Percentiles rank a stretch among this genome's conserved stretches.
Conservation (phyloP, 2,888 invertebrate species). For the Caenorhabditis japonica region DNA sequence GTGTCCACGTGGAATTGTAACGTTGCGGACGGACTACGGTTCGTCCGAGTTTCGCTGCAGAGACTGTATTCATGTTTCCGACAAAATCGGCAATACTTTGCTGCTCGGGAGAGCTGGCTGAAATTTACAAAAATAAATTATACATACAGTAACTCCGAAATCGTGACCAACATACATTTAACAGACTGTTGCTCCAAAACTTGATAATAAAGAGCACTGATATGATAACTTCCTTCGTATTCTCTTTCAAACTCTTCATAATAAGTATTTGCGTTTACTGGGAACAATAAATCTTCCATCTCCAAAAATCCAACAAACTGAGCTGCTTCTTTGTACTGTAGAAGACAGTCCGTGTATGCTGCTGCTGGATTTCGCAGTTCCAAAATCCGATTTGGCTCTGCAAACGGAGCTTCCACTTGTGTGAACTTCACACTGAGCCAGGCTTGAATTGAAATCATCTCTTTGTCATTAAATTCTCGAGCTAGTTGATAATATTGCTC, state of each 20-base stretch:
- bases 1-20: constrained; percentile 46
- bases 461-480: constrained; percentile 27
- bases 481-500: constrained; percentile 47
- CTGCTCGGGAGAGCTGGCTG: constrained; percentile 19
- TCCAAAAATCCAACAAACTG: constrained; percentile 42
- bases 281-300: constrained; percentile 43
- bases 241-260: constrained; percentile 47
- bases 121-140: background rate
- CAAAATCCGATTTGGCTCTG: constrained; percentile 27
- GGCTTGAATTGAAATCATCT: constrained; percentile 32
- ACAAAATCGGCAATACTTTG: constrained; percentile 20
- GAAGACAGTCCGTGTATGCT: constrained; percentile 35
- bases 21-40: constrained; percentile 31
- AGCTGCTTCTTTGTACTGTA: constrained; percentile 40
- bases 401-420: constrained; percentile 21
- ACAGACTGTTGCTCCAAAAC: constrained; percentile 33
- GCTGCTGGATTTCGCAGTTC: constrained; percentile 35
- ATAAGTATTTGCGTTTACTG: constrained; percentile 28
- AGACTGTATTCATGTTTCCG: constrained; percentile 2
- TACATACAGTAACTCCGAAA: no score
- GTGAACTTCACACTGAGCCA: constrained; percentile 52
- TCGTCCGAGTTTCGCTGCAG: constrained; percentile 12
- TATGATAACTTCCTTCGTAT: constrained; percentile 21
- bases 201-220: constrained; percentile 42
- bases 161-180: constrained; percentile 23